Evolutionary conservation across 2,888 invertebrate genomes (phyloP).

Genomic region (Oscheius myriophilus): DNA sequence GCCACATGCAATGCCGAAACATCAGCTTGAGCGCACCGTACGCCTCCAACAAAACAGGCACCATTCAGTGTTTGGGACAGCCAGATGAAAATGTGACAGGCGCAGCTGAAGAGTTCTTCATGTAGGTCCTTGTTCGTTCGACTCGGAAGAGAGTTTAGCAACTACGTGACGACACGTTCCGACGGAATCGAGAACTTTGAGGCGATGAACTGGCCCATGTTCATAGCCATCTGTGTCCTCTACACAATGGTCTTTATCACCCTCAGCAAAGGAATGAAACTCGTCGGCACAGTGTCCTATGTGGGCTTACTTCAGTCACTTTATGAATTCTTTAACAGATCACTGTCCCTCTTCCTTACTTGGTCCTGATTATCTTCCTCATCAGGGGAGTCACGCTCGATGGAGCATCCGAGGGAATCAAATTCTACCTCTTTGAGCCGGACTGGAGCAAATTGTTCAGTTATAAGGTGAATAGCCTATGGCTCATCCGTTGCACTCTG

Average conservation of each 20-base stretch:
- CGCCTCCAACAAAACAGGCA: conserved; percentile 30
- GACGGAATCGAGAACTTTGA: conserved; percentile 48
- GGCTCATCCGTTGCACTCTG: too few relatives aligned
- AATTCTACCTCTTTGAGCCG: conserved; percentile 34
- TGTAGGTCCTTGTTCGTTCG: too few relatives aligned
- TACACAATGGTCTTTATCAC: conserved; percentile 56
- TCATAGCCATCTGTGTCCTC: conserved; percentile 34
- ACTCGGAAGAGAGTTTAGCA: neutral
- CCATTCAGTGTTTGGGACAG: conserved; percentile 19
- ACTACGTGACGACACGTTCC: conserved; percentile 7
- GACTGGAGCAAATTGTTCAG: conserved; percentile 46
- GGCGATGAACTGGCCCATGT: conserved; percentile 50
- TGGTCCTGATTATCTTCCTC: conserved; percentile 44
- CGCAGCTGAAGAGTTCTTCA: conserved; percentile 16
- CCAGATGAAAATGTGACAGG: neutral
- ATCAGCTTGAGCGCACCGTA: neutral
- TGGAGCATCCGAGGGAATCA: conserved; percentile 54
- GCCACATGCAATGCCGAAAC: neutral
- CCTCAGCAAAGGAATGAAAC: conserved; percentile 61
- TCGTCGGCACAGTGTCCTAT: conserved; percentile 44
- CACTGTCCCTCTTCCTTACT: conserved; percentile 38
- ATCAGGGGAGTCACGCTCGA: conserved; percentile 56
- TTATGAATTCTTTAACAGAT: conserved; percentile 8
- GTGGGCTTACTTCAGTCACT: neutral
- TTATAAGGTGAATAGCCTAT: too few relatives aligned